These are phyloP conservation scores for Squalus acanthias DNA, from an alignment of 2,797 vertebrate species.

Conservation along the genomic window DNA sequence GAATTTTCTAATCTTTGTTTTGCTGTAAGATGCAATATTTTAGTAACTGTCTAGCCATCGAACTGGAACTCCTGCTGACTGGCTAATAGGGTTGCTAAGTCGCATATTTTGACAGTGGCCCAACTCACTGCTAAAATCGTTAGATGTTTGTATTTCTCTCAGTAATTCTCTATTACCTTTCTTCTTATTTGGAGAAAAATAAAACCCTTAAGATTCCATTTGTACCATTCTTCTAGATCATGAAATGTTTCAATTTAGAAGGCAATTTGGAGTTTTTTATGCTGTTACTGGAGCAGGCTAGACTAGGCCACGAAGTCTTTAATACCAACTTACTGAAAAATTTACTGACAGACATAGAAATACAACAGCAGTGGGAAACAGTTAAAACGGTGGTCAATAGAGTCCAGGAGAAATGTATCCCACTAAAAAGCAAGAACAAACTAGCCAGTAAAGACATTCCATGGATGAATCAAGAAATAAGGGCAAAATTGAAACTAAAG, in stretches of 20 bases:
- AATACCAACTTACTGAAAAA: background rate
- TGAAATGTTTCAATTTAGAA: background rate
- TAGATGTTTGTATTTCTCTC: background rate
- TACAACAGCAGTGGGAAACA: background rate
- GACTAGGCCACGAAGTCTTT: too few relatives aligned
- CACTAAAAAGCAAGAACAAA: too few relatives aligned
- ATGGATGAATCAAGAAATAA: background rate
- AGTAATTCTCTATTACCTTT: background rate
- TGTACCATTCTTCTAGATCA: background rate
- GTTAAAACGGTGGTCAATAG: background rate
- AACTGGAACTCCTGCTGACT: slow-evolving; percentile 7
- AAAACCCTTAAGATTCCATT: background rate
- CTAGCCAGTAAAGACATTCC: too few relatives aligned
- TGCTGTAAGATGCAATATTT: slow-evolving; percentile 30
- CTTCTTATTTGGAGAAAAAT: background rate
- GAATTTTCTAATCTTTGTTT: slow-evolving; percentile 26
- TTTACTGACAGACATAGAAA: background rate
- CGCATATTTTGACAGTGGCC: background rate
- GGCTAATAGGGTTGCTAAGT: slow-evolving; percentile 23
- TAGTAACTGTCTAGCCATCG: background rate
- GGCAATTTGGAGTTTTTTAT: background rate
- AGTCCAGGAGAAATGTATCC: too few relatives aligned
- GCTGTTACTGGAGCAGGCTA: background rate
- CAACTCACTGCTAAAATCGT: background rate
- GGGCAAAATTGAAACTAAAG: background rate